phyloP scores from a whole-genome alignment of 2,888 invertebrate genomes.

The Orthosia gracilis region DNA sequence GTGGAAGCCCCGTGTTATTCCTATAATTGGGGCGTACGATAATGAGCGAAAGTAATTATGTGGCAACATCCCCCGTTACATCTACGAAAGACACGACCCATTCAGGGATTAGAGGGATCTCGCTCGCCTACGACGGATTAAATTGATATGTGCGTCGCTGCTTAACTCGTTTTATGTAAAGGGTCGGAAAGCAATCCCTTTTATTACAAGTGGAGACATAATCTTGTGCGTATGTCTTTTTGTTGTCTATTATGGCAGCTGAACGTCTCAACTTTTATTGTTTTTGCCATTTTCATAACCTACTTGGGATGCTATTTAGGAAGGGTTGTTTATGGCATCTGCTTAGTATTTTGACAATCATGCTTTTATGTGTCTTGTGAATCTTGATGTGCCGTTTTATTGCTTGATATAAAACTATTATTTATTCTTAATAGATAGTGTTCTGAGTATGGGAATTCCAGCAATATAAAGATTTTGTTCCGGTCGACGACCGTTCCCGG shows the following conservation, averaged over 20 bases:
- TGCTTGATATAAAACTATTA: slow-evolving; percentile 61
- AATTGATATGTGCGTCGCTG: slow-evolving; percentile 88
- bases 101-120: slow-evolving; percentile 86
- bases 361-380: slow-evolving; percentile 40
- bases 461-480: slow-evolving; percentile 73
- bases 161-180: slow-evolving; percentile 87
- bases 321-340: slow-evolving; percentile 68
- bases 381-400: slow-evolving; percentile 54
- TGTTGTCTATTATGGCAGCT: slow-evolving; percentile 81
- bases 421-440: slow-evolving; percentile 49
- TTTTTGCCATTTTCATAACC: slow-evolving; percentile 76
- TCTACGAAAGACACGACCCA: slow-evolving; percentile 81
- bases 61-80: slow-evolving; percentile 85
- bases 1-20: slow-evolving; percentile 61
- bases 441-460: slow-evolving; percentile 49
- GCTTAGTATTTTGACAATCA: slow-evolving; percentile 64
- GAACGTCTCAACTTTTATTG: slow-evolving; percentile 80
- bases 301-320: slow-evolving; percentile 76
- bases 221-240: slow-evolving; percentile 85
- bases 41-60: slow-evolving; percentile 86
- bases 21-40: slow-evolving; percentile 71
- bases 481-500: slow-evolving; percentile 74
- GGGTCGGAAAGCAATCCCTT: slow-evolving; percentile 86
- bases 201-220: slow-evolving; percentile 86
- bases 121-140: slow-evolving; percentile 85